A percentile compares a stretch with the other conserved stretches of the same genome.
Conservation (phyloP, 2,797 vertebrate genomes). For the Telmatherina bonti region DNA sequence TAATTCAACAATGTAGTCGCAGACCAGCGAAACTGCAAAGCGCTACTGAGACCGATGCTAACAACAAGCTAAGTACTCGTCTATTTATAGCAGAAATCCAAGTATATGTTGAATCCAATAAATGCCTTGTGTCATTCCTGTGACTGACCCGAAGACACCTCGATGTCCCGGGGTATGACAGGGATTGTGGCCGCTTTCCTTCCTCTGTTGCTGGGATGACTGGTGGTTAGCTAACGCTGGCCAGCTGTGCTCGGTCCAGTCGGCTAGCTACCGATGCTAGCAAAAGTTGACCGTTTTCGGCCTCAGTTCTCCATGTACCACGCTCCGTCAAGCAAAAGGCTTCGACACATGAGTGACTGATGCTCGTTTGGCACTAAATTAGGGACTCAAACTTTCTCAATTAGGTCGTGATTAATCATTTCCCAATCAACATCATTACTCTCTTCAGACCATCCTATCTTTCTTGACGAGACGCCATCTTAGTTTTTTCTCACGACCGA, state of each 20-base stretch:
- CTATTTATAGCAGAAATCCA: background rate
- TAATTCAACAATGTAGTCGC: conserved; percentile 21
- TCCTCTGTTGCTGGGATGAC: conserved; percentile 77
- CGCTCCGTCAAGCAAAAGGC: conserved; percentile 30
- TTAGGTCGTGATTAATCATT: conserved; percentile 70
- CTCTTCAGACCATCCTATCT: conserved; percentile 81
- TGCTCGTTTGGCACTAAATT: conserved; percentile 38
- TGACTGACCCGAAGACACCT: conserved; percentile 80
- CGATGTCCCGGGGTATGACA: conserved; percentile 75
- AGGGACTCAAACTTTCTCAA: conserved; percentile 51
- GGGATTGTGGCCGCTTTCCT: conserved; percentile 62
- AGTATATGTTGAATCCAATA: conserved; percentile 5
- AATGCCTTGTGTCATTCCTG: conserved; percentile 12
- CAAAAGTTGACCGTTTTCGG: conserved; percentile 71
- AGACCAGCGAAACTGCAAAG: conserved; percentile 33
- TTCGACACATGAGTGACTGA: conserved; percentile 16
- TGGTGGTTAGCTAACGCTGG: conserved; percentile 70
- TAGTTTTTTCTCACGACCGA: conserved; percentile 86
- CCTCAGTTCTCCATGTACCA: conserved; percentile 63
- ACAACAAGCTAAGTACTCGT: background rate
- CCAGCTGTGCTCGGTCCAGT: conserved; percentile 76
- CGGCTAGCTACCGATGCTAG: conserved; percentile 69
- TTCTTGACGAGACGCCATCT: conserved; percentile 87
- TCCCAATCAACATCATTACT: conserved; percentile 69
- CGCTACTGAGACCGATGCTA: conserved; percentile 4